A percentile compares a stretch with the other conserved stretches of the same genome.
Conservation (phyloP, 2,113 vertebrate species). For the Calypte anna region DNA sequence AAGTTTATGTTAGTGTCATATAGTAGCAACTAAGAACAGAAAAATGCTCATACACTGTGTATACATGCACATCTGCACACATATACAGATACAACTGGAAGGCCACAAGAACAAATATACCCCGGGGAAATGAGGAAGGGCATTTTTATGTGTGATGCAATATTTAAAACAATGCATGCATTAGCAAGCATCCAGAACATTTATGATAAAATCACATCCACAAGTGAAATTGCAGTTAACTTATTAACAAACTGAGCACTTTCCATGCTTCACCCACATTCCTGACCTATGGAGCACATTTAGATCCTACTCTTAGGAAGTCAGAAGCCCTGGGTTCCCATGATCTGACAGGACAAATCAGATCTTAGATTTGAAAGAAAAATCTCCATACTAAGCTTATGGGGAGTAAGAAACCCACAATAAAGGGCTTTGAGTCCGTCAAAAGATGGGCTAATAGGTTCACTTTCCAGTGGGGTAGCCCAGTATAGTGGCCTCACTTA, state of each 20-base stretch:
- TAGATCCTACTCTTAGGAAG: neutral
- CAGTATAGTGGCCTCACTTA: neutral
- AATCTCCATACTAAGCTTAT: neutral
- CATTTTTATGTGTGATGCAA: neutral
- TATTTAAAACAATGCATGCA: neutral
- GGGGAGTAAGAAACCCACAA: neutral
- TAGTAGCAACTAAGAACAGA: conserved; percentile 51
- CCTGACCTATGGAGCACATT: neutral
- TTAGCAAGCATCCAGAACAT: conserved; percentile 13
- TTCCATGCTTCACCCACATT: neutral
- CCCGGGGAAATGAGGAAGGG: neutral
- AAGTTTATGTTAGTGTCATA: conserved; percentile 61
- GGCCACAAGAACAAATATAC: neutral
- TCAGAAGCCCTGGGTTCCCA: neutral
- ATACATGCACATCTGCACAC: conserved; percentile 17
- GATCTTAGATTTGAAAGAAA: neutral
- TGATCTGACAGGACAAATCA: neutral
- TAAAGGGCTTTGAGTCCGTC: neutral
- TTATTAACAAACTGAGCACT: neutral
- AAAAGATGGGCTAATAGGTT: neutral
- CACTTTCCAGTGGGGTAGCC: neutral
- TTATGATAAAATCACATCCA: neutral
- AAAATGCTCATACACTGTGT: neutral
- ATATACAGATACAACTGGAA: conserved; percentile 33
- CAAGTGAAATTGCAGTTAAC: neutral